A percentile compares a stretch with the other conserved stretches of the same genome.
Conservation (phyloP, 2,888 invertebrate species). For the Lamproptera curius region DNA sequence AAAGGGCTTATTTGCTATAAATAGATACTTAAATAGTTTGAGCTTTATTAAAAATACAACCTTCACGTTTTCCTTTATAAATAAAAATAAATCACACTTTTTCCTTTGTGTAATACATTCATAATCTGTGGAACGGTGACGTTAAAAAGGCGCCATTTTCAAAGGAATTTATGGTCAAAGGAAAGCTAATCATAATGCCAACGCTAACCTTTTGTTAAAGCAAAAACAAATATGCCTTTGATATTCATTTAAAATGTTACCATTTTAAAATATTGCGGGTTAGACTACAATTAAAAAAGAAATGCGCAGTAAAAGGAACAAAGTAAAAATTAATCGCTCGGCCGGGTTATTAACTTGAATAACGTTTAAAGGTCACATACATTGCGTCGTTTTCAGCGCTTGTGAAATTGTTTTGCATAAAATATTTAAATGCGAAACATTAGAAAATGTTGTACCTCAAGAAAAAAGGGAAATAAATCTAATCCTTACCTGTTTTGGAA, state of each 20-base stretch:
- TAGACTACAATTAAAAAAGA: constrained; percentile 9
- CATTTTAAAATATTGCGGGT: constrained; percentile 14
- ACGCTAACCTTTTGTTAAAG: background rate
- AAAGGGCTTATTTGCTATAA: too few species aligned
- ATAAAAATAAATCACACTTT: too few species aligned
- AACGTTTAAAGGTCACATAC: constrained; percentile 12
- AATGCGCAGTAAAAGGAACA: constrained; percentile 9
- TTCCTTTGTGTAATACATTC: background rate
- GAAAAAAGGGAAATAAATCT: too few species aligned
- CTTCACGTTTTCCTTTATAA: too few species aligned
- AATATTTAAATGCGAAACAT: too few species aligned
- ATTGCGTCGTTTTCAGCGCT: constrained; percentile 2
- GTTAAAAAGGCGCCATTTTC: background rate
- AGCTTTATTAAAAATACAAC: too few species aligned
- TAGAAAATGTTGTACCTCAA: too few species aligned
- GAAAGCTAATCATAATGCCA: constrained; percentile 2
- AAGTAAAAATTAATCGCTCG: constrained; percentile 7
- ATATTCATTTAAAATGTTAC: background rate
- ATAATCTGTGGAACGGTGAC: background rate
- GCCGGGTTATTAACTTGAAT: constrained; percentile 3
- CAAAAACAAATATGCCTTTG: constrained; percentile 1
- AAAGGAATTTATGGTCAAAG: background rate
- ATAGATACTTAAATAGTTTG: too few species aligned
- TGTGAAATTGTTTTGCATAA: background rate
- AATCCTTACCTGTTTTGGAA: too few species aligned